phyloP scores from a whole-genome alignment of 2,888 invertebrate species.

The Acleris literana region DNA sequence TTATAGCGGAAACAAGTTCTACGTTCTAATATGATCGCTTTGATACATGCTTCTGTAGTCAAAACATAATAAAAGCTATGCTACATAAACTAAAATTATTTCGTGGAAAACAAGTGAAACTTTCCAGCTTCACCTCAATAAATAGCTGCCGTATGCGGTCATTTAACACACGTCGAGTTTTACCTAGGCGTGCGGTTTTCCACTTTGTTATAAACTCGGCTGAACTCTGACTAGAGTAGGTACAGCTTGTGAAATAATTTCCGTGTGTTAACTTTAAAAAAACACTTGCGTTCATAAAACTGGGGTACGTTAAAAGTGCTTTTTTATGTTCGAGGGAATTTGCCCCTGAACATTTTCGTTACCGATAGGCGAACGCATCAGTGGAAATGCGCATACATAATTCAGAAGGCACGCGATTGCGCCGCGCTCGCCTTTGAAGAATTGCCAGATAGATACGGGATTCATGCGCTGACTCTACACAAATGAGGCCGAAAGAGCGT shows the following conservation, averaged over 20 bases:
- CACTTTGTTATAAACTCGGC: conserved; percentile 28
- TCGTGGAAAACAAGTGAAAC: background rate
- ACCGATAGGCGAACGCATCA: conserved; percentile 36
- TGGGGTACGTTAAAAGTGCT: conserved; percentile 21
- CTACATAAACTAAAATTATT: background rate
- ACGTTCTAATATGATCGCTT: no score
- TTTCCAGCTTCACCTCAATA: conserved; percentile 14
- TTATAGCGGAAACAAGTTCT: no score
- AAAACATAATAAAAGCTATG: no score
- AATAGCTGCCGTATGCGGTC: conserved; percentile 20
- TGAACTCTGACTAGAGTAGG: conserved; percentile 16
- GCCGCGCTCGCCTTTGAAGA: conserved; percentile 32
- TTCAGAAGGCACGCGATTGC: conserved; percentile 34
- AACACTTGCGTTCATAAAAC: conserved; percentile 6
- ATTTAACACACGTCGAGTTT: conserved; percentile 30
- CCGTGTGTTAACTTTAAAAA: conserved; percentile 13
- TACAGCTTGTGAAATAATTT: conserved; percentile 25
- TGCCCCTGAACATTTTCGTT: conserved; percentile 34
- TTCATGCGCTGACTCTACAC: conserved; percentile 25
- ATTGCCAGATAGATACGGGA: conserved; percentile 33
- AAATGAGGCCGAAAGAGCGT: conserved; percentile 27
- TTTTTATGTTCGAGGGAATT: conserved; percentile 33
- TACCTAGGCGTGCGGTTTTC: conserved; percentile 20
- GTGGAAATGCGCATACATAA: conserved; percentile 38
- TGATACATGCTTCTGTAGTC: no score